Conservation (phyloP, 2,113 vertebrate genomes). For the Apaloderma vittatum region DNA sequence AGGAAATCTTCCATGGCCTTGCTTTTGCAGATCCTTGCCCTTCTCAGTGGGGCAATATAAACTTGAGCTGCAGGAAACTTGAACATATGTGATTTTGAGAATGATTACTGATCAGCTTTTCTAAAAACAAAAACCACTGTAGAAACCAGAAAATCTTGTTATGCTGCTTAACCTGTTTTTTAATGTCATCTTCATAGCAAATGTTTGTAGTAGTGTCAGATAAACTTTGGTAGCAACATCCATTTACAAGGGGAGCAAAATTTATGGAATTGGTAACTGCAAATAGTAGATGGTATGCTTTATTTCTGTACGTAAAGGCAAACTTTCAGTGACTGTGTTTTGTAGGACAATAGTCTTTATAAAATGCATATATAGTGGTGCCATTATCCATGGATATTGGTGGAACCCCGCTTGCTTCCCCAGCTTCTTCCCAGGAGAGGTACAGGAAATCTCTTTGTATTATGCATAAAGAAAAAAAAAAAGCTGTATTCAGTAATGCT, state of each 20-base stretch:
- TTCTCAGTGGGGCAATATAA: neutral
- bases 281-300: neutral
- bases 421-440: neutral
- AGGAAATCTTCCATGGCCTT: neutral
- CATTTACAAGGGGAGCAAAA: neutral
- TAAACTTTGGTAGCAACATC: neutral
- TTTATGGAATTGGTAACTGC: neutral
- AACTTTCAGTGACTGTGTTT: slow-evolving; percentile 23
- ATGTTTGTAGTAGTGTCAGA: neutral
- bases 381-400: neutral
- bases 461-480: neutral
- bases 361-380: neutral
- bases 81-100: neutral
- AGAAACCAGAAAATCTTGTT: neutral
- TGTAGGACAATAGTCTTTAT: neutral
- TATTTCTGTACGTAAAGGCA: neutral
- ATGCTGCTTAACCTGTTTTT: neutral
- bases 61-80: neutral
- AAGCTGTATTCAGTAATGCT: neutral
- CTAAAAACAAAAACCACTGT: neutral
- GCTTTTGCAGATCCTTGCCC: neutral
- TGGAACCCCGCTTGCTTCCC: slow-evolving; percentile 27
- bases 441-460: neutral
- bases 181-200: neutral
- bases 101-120: neutral